phyloP scores from a whole-genome alignment of 2,113 vertebrate species.

The Strigops habroptila region DNA sequence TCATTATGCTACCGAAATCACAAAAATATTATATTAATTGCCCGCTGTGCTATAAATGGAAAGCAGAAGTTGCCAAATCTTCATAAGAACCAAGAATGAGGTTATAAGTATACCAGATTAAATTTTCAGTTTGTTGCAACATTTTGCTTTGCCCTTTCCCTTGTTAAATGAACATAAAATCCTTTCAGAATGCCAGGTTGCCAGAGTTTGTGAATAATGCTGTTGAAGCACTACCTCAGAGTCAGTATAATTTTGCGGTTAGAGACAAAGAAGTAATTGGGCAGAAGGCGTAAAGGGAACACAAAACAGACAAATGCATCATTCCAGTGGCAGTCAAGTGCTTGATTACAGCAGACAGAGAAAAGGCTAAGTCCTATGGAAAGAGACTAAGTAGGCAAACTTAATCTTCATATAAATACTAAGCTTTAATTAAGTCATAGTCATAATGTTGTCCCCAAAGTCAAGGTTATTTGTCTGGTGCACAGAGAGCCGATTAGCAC shows the following conservation, averaged over 20 bases:
- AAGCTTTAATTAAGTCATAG: neutral
- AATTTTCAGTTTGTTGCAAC: neutral
- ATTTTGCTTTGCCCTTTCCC: neutral
- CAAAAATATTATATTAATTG: neutral
- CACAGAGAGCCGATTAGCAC: neutral
- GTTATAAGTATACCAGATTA: neutral
- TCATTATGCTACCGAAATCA: neutral
- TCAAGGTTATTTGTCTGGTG: neutral
- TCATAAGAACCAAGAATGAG: neutral
- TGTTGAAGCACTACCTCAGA: neutral
- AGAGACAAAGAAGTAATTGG: neutral
- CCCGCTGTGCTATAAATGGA: neutral
- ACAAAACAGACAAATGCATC: neutral
- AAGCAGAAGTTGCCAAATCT: slow-evolving; percentile 31
- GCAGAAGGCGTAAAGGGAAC: neutral
- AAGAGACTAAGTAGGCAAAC: neutral
- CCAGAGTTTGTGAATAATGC: neutral
- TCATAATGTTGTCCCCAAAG: neutral
- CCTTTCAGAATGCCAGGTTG: neutral
- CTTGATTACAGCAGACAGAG: neutral
- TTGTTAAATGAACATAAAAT: neutral
- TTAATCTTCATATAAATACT: neutral
- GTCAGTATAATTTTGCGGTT: neutral
- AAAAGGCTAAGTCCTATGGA: neutral
- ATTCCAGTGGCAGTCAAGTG: neutral